Evolutionary conservation across 2,797 vertebrate species (phyloP), one percentile per base, ranked within the genome.

Genomic region (Sebastes glaucus): DNA sequence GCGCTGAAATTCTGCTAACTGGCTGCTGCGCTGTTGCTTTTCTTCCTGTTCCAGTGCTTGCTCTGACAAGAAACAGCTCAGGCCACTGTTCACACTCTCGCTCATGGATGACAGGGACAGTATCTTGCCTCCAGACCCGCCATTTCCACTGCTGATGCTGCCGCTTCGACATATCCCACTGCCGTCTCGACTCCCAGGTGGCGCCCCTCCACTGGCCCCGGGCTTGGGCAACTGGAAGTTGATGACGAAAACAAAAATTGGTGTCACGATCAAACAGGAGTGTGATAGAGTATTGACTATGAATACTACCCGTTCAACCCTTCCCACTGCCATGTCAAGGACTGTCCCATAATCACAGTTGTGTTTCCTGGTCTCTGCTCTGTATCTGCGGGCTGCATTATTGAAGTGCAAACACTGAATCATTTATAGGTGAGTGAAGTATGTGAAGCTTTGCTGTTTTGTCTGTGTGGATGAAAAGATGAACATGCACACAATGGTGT

Each of bases 101-200:
- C 96, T 98, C 89, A 93, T 92, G 93, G 97, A 98, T 0, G 97
- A 96, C 92, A 98, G 95, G 75, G 98, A 98, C 91, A 98, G 91
- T 88, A 98, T 97, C 94, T 92, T 93, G 77, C 95, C 49, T 67
- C 92, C 93, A 11, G 89, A 81, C 1, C 78, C 71, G 0, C 85
- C 70, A 7, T 71, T 77, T 16, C 83, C 87, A 9, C 92, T 91
- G 91, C 93, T 94, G 83, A 93, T 83, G 79, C 95, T 96, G 61
- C 93, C 89, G 79, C 94, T 95, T 49, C 94, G 89, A 35, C 89
- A 90, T 18, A 89, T 88, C 60, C 94, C 73, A 1, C 70, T 33
- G 69, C 63, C n/a, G 22, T 90, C 91, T 32, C 89, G 82, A 56
- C 80, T 83, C 68, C 90, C 93, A 1, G 93, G 91, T 0, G 89